phyloP scores from a whole-genome alignment of 2,797 vertebrate genomes.

The Nannoperca australis region DNA sequence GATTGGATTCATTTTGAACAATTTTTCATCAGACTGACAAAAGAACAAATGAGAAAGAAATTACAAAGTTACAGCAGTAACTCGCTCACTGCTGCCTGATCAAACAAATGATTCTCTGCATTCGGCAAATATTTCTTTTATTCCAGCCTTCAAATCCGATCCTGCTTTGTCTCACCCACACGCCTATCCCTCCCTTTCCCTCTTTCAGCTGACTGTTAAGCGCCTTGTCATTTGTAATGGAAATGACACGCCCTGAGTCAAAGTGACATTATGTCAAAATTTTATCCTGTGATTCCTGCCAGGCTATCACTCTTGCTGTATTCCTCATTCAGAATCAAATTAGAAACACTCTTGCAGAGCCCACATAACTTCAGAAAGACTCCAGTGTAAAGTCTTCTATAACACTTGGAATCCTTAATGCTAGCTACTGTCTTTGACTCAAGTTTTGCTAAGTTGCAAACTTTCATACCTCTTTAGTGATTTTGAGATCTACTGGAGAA shows the following conservation, averaged over 20 bases:
- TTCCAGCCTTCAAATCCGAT: constrained; percentile 46
- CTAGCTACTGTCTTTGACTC: constrained; percentile 34
- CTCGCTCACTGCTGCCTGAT: constrained; percentile 40
- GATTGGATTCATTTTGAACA: constrained; percentile 41
- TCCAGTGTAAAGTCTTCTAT: constrained; percentile 62
- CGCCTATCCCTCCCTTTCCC: constrained; percentile 25
- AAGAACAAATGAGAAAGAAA: constrained; percentile 49
- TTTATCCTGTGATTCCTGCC: constrained; percentile 68
- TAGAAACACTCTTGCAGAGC: constrained; percentile 59
- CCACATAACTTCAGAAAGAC: constrained; percentile 57
- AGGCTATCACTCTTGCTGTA: constrained; percentile 65
- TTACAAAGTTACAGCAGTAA: constrained; percentile 15
- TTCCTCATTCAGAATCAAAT: constrained; percentile 72
- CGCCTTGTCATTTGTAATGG: constrained; percentile 68
- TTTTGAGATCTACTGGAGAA: constrained; percentile 54
- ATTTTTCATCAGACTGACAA: constrained; percentile 37
- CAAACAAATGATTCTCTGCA: constrained; percentile 53
- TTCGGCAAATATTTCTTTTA: constrained; percentile 47
- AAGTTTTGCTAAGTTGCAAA: constrained; percentile 53
- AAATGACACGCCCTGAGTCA: constrained; percentile 75
- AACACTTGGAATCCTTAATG: constrained; percentile 54
- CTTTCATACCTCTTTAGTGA: constrained; percentile 39
- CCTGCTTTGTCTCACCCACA: constrained; percentile 44
- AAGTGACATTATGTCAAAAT: constrained; percentile 80
- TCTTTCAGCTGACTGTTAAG: constrained; percentile 55